These are phyloP conservation scores for Drosophila azteca DNA, from an alignment of 1,140 invertebrate species.

Conservation along the genomic window DNA sequence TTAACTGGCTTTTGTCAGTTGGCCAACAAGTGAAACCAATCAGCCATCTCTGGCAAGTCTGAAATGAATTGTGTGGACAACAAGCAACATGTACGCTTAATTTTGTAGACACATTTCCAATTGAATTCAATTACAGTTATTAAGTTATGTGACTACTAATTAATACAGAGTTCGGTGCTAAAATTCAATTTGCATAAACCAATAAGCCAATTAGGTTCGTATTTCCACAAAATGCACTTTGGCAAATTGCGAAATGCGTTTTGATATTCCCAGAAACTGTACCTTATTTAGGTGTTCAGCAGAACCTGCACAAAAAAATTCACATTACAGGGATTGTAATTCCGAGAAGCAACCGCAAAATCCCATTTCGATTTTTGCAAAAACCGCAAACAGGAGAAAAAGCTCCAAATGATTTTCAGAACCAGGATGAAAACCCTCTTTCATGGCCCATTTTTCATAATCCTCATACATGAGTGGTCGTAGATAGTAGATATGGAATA, in stretches of 20 bases:
- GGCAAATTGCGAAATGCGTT: constrained; percentile 8
- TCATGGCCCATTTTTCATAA: background rate
- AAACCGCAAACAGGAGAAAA: constrained; percentile 3
- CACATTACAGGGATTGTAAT: constrained; percentile 8
- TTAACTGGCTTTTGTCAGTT: background rate
- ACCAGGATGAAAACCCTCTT: constrained; percentile 19
- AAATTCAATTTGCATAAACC: constrained; percentile 7
- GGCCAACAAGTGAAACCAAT: constrained; percentile 21
- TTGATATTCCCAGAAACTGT: constrained; percentile 7
- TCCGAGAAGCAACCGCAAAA: constrained; percentile 46
- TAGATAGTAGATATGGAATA: no score
- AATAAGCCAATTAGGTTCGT: constrained; percentile 25
- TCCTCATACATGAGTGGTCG: no score
- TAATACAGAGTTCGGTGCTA: constrained; percentile 4
- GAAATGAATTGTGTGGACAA: background rate
- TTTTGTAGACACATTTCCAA: background rate
- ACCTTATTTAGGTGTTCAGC: background rate
- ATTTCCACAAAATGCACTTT: constrained; percentile 23
- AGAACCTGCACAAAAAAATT: constrained; percentile 3
- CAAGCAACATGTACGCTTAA: constrained; percentile 13
- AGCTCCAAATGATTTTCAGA: background rate
- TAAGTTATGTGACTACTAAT: background rate
- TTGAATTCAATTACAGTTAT: constrained; percentile 12
- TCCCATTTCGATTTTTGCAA: constrained; percentile 31
- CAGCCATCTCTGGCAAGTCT: background rate